phyloP scores from a whole-genome alignment of 2,113 vertebrate genomes.

The Atlantisia rogersi region DNA sequence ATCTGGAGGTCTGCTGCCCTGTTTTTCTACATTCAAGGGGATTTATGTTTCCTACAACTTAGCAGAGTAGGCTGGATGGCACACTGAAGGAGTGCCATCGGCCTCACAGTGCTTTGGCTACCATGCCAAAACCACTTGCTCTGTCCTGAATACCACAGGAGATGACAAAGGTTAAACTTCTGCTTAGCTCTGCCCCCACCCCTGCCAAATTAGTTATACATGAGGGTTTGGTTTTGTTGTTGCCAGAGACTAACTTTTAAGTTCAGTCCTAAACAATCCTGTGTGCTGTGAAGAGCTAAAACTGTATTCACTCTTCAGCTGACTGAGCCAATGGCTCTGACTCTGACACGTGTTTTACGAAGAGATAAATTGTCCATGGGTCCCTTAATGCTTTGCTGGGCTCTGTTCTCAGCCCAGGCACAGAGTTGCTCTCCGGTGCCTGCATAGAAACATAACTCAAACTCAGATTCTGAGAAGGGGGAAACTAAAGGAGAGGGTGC shows the following conservation, averaged over 20 bases:
- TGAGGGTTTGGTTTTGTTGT: not conserved
- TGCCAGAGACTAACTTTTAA: not conserved
- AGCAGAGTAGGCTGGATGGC: not conserved
- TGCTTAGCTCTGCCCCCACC: not conserved
- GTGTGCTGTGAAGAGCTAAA: not conserved
- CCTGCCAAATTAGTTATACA: not conserved
- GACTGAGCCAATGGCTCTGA: not conserved
- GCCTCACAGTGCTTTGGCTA: not conserved
- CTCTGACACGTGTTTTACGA: not conserved
- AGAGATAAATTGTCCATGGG: not conserved
- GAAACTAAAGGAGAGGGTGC: not conserved
- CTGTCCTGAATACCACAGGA: not conserved
- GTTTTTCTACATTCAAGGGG: not conserved
- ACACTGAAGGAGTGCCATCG: not conserved
- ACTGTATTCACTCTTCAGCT: not conserved
- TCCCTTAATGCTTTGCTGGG: not conserved
- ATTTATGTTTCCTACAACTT: not conserved
- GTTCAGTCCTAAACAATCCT: not conserved
- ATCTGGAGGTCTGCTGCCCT: not conserved
- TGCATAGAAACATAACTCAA: not conserved
- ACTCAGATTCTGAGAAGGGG: not conserved
- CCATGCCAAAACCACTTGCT: not conserved
- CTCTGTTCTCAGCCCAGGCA: not conserved
- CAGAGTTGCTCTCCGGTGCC: not conserved
- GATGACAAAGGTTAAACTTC: not conserved